A percentile compares a stretch with the other conserved stretches of the same genome.
These are phyloP conservation scores for Apoderus coryli DNA, from an alignment of 2,888 invertebrate species.

Conservation along the genomic window DNA sequence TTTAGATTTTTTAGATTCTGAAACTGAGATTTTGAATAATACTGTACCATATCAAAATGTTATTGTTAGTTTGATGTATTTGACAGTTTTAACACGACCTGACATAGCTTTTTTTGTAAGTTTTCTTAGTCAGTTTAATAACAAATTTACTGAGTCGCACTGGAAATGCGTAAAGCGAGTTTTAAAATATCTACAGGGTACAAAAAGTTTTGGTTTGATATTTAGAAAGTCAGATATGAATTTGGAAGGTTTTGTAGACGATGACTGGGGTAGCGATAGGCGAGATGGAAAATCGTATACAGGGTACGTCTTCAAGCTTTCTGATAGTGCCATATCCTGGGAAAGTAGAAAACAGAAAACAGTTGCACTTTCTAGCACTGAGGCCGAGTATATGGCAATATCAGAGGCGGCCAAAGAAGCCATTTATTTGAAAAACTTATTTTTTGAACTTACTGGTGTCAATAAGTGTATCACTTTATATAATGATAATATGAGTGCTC, in stretches of 20 bases:
- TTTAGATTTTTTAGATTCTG: neutral
- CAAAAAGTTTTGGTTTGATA: constrained; percentile 8
- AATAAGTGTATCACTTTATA: neutral
- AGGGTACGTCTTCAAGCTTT: constrained; percentile 18
- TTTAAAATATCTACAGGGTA: constrained; percentile 12
- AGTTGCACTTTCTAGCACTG: constrained; percentile 19
- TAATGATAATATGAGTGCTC: neutral
- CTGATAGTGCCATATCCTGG: constrained; percentile 15
- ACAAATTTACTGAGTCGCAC: constrained; percentile 12
- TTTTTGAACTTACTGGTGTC: no score
- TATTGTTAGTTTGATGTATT: constrained; percentile 15
- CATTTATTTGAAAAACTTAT: no score
- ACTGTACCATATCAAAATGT: constrained; percentile 14
- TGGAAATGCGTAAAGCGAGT: constrained; percentile 14
- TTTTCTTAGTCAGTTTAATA: constrained; percentile 16
- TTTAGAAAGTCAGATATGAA: constrained; percentile 7
- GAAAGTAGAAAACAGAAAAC: constrained; percentile 20
- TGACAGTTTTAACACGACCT: constrained; percentile 14
- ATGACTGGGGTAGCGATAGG: constrained; percentile 16
- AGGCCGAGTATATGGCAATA: no score
- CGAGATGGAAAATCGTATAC: constrained; percentile 27
- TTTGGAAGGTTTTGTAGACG: constrained; percentile 17
- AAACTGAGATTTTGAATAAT: constrained; percentile 3
- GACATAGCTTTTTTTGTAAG: constrained; percentile 11
- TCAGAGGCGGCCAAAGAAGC: no score